These are phyloP conservation scores for Lutjanus campechanus DNA, from an alignment of 2,797 vertebrate species.

Conservation along the genomic window DNA sequence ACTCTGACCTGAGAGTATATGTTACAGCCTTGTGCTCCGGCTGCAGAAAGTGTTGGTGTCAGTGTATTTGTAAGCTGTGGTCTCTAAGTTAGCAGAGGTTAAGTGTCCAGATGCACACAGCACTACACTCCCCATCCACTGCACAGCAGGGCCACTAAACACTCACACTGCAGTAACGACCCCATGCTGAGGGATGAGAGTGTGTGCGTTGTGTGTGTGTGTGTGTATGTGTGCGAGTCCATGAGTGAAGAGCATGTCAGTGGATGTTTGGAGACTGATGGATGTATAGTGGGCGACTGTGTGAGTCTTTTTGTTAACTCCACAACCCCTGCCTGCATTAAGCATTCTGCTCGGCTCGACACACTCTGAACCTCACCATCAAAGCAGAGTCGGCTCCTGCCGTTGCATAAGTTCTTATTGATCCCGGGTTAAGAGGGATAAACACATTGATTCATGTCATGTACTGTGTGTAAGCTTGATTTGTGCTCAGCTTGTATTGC, in stretches of 20 bases:
- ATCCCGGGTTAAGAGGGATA: conserved; percentile 41
- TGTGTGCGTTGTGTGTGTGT: conserved; percentile 5
- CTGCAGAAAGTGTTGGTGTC: not conserved
- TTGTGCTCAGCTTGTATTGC: conserved; percentile 15
- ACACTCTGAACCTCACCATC: conserved; percentile 28
- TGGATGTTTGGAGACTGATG: conserved; percentile 31
- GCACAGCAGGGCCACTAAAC: conserved; percentile 58
- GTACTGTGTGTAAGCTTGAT: conserved; percentile 11
- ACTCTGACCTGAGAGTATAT: not conserved
- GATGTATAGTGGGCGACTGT: conserved; percentile 15
- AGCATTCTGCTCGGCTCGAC: conserved; percentile 32
- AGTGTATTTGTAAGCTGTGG: conserved; percentile 4
- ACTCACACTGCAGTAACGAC: conserved; percentile 43
- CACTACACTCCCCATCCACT: conserved; percentile 35
- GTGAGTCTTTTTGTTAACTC: conserved; percentile 31
- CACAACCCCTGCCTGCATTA: conserved; percentile 13
- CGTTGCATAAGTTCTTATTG: conserved; percentile 28
- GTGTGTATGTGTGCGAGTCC: not conserved
- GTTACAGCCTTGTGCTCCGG: not conserved
- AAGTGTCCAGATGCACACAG: conserved; percentile 56
- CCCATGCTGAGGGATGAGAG: conserved; percentile 37
- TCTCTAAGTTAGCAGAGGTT: conserved; percentile 46
- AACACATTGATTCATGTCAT: conserved; percentile 39
- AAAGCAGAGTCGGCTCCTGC: not conserved
- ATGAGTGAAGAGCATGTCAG: conserved; percentile 23